A percentile compares a stretch with the other conserved stretches of the same genome.
Conservation (phyloP, 2,797 vertebrate species). For the Odontamblyopus lacepedii region DNA sequence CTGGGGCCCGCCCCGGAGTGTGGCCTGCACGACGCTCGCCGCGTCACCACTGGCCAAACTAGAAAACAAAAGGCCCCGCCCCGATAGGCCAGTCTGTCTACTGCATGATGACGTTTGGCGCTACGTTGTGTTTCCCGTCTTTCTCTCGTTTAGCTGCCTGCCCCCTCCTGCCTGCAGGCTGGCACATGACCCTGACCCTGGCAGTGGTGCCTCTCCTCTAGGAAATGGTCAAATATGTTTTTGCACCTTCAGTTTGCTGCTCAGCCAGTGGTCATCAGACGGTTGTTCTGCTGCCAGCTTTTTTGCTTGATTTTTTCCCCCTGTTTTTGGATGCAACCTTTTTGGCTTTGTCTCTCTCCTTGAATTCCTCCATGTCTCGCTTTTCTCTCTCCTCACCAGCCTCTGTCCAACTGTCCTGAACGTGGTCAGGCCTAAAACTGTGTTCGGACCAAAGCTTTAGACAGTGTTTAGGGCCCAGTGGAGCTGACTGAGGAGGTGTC, state of each 20-base stretch:
- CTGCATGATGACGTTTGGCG: conserved; percentile 83
- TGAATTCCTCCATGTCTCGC: conserved; percentile 63
- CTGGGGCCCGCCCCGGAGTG: conserved; percentile 69
- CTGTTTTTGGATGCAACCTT: conserved; percentile 50
- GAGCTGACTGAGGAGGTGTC: conserved; percentile 58
- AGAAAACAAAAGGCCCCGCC: conserved; percentile 64
- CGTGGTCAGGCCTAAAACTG: conserved; percentile 78
- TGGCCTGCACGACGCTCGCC: conserved; percentile 84
- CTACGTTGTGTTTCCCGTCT: conserved; percentile 60
- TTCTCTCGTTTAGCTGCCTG: conserved; percentile 71
- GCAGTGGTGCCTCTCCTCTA: conserved; percentile 70
- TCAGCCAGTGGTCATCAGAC: conserved; percentile 44
- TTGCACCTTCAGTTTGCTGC: conserved; percentile 57
- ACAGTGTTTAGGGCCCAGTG: conserved; percentile 50
- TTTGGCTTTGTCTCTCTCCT: conserved; percentile 58
- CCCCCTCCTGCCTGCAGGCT: conserved; percentile 79
- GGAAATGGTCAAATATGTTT: conserved; percentile 55
- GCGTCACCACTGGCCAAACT: conserved; percentile 76
- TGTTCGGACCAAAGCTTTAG: conserved; percentile 75
- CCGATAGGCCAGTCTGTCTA: conserved; percentile 74
- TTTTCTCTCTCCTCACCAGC: conserved; percentile 61
- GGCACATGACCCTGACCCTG: conserved; percentile 81
- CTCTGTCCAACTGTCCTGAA: conserved; percentile 62
- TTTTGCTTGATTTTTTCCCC: conserved; percentile 24
- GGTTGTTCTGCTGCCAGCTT: conserved; percentile 45